These are phyloP conservation scores for Calyptommatus sinebrachiatus DNA, from an alignment of 2,113 vertebrate species.

Conservation along the genomic window DNA sequence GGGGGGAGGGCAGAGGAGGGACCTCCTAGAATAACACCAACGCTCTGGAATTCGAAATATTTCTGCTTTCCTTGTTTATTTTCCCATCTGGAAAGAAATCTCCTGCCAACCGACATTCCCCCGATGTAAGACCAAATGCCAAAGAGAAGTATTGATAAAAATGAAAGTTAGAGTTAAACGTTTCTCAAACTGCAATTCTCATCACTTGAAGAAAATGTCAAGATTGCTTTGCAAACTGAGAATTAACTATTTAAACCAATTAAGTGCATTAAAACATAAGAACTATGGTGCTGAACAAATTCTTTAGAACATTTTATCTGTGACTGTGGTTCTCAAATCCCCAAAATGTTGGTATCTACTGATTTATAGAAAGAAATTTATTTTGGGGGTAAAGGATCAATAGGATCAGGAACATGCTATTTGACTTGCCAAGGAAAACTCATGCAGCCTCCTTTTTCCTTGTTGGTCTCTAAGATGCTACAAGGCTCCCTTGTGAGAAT, in stretches of 20 bases:
- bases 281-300: too few species aligned
- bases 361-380: too few species aligned
- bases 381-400: too few species aligned
- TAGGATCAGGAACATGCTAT: too few species aligned
- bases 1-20: neutral
- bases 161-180: neutral
- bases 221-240: neutral
- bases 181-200: neutral
- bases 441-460: neutral
- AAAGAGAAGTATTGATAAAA: neutral
- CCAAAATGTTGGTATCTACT: too few species aligned
- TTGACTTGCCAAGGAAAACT: too few species aligned
- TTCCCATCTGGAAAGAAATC: neutral
- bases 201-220: neutral
- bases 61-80: neutral
- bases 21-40: neutral
- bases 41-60: neutral
- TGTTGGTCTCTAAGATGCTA: too few species aligned
- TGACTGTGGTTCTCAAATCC: too few species aligned
- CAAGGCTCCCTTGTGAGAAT: too few species aligned
- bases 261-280: neutral
- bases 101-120: neutral
- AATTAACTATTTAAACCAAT: neutral
- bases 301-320: too few species aligned
- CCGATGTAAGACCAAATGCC: neutral